phyloP scores from a whole-genome alignment of 2,113 vertebrate species.

The Dryoscopus gambensis region DNA sequence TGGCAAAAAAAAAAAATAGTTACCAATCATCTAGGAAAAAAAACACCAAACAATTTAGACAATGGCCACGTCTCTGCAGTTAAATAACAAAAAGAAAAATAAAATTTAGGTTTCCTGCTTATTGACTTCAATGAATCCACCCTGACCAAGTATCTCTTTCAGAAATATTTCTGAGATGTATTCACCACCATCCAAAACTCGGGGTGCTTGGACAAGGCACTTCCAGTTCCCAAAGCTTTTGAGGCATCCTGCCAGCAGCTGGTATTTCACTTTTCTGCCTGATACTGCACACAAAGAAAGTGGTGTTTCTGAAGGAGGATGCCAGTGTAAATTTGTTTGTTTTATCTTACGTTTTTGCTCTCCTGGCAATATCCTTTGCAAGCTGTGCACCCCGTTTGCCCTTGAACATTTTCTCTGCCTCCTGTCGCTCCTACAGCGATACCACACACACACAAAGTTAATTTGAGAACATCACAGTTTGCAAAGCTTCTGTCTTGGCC shows the following conservation, averaged over 20 bases:
- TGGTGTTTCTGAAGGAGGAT: constrained; percentile 85
- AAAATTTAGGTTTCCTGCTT: not conserved
- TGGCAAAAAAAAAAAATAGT: not conserved
- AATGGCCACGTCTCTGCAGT: not conserved
- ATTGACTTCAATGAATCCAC: not conserved
- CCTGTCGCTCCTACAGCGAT: constrained; percentile 95
- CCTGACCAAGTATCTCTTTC: not conserved
- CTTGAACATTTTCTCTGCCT: constrained; percentile 99
- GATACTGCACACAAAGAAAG: not conserved
- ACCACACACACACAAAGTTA: constrained; percentile 90
- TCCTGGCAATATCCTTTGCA: constrained; percentile 99
- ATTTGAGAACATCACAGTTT: constrained; percentile 68
- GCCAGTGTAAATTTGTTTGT: constrained; percentile 68
- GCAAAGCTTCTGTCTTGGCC: constrained; percentile 60
- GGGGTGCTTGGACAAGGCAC: not conserved
- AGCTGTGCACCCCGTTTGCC: constrained; percentile 99
- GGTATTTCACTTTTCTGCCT: not conserved
- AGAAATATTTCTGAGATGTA: not conserved
- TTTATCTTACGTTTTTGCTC: constrained; percentile 97
- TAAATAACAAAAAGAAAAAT: not conserved
- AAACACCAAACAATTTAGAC: not conserved
- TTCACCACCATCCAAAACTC: constrained; percentile 48
- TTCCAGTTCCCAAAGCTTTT: not conserved
- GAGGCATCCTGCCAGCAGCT: not conserved
- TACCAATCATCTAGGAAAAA: not conserved